Base-by-base conservation (phyloP, 1,140 invertebrate species). In the Schlechtendalia chinensis region DNA sequence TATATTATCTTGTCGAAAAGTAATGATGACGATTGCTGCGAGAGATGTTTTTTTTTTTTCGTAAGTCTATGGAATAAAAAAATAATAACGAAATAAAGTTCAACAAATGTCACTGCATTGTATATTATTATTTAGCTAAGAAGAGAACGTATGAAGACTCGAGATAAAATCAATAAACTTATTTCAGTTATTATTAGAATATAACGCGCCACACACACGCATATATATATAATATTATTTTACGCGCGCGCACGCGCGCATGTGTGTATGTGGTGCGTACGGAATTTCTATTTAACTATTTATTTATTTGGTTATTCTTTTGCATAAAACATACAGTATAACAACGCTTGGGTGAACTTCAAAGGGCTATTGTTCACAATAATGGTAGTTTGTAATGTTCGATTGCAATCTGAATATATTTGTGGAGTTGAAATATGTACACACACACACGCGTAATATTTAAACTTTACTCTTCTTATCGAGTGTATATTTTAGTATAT, bases 161-260 rank as follows among this genome's bases (percentile, higher is more conserved):
- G 3, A 72, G 47, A 72, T 72, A 72, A 54, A 29, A 72, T 72
- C 47, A 12, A 54, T 72, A 24, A 58, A 17, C 17, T 72, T 12
- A 72, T 29, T 72, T 72, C 29, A 19, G 69, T 72, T 71, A 71
- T 27, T 71, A 71, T 71, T 72, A 72, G 47, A 72, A 72, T 27
- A 72, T 54, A 72, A 39, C 32, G 32, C 3, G 8, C 32, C 32
- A 39, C 32, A 39, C 32, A 8, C 32, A 8, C 32, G 32, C 32
- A 8, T 8, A 8, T 39, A 4, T 39, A 39, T 8, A 39, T 53
- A 53, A 27, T 53, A 53, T 71, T 45, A 24, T 45, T 22, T 65
- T 65, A 65, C 29, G 32, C n/a, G 39, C 5, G 11, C 32, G 16
- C 24, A 6, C 19, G 22, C 11, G 1, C 6, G 47, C n/a, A n/a